Conservation (phyloP, 1,140 invertebrate species). For the Melipona quadrifasciata region DNA sequence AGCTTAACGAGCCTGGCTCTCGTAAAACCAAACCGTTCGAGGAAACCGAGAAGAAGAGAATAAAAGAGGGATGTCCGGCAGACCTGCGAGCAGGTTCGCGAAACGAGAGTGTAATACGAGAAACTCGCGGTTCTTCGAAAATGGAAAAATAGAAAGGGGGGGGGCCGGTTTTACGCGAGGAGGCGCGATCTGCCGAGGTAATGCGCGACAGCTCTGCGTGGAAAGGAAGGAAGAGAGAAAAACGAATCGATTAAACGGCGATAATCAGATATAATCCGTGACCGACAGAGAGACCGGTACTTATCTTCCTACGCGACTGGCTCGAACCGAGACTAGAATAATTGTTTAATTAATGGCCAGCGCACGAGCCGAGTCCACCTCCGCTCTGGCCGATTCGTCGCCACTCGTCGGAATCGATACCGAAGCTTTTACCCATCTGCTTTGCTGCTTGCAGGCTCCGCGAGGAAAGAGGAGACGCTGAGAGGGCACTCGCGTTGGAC, state of each 20-base stretch:
- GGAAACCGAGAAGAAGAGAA: constrained; percentile 27
- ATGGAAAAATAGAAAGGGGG: neutral
- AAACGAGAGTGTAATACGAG: neutral
- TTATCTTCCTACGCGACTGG: constrained; percentile 77
- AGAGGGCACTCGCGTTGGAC: constrained; percentile 89
- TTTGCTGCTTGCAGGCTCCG: constrained; percentile 87
- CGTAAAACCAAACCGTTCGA: constrained; percentile 46
- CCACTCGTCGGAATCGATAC: constrained; percentile 64
- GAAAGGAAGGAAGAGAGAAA: neutral
- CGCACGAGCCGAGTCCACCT: constrained; percentile 62
- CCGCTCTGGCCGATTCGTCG: constrained; percentile 68
- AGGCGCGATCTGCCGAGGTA: neutral
- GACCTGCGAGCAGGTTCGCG: neutral
- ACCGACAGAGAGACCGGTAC: constrained; percentile 68
- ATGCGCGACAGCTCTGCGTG: constrained; percentile 19
- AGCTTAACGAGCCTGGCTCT: constrained; percentile 53
- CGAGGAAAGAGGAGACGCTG: constrained; percentile 91
- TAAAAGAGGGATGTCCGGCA: neutral
- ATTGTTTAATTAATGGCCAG: constrained; percentile 79
- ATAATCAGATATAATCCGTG: constrained; percentile 63
- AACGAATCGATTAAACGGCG: constrained; percentile 65
- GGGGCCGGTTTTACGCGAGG: neutral
- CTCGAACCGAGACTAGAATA: constrained; percentile 72
- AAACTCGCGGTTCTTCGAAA: neutral
- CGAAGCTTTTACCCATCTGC: constrained; percentile 70